Base-by-base conservation (phyloP, 2,113 vertebrate species). In the Galeopterus variegatus region DNA sequence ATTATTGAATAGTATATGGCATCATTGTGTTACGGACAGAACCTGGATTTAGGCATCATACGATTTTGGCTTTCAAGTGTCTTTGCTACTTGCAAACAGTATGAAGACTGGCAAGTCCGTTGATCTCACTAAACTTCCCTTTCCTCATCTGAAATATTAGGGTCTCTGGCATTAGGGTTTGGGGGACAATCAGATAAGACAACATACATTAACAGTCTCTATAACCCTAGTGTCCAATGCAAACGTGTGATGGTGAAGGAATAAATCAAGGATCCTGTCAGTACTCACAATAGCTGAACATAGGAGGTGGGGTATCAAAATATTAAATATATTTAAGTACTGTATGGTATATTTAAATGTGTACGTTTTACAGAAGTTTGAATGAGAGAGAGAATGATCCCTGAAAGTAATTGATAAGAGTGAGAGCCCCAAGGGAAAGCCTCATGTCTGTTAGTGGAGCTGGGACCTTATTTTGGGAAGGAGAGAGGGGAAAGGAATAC, bases 101-200 rank as follows among this genome's bases (percentile, higher is more conserved):
- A n/a, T 65, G 93, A 93, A 81, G 70, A 56, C 28, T 60, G 73
- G 4, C 8, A 88, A 54, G 21, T 85, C 93, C 79, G 6, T 92
- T 96, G 88, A 77, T 5, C 14, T 84, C 54, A 75, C 41, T 79
- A 23, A 83, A 18, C n/a, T 81, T 96, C 6, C 41, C 2, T 58
- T 90, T 97, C 33, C 92, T 95, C 45, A 54, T 93, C 67, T 85
- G 93, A 82, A 93, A 91, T 88, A 36, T 65, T 81, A 41, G n/a
- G 4, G 13, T 80, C 24, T n/a, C 58, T 60, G 70, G 41, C 18
- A 88, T 6, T 18, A 76, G 41, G 50, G 15, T 75, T 88, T 81
- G 80, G 19, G 21, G 50, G 52, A 93, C 28, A 96, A 81, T 72
- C 60, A 88, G 58, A 52, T 54, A 77, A 93, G 75, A 48, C 50